A percentile compares a stretch with the other conserved stretches of the same genome.
phyloP scores from a whole-genome alignment of 2,888 invertebrate species.

The Thymelicus sylvestris region DNA sequence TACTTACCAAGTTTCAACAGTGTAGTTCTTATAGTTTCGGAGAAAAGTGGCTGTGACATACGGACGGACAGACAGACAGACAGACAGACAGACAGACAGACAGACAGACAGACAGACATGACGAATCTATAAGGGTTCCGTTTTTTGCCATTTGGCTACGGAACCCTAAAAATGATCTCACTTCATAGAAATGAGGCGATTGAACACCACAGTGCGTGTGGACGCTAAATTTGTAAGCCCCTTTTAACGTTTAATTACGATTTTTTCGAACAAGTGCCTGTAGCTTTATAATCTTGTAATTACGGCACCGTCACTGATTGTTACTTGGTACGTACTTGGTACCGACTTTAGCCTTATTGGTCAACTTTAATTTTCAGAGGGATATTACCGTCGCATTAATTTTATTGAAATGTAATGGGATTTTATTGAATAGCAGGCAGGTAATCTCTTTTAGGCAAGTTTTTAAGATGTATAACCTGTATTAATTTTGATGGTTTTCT shows the following conservation, averaged over 20 bases:
- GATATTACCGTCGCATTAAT: background rate
- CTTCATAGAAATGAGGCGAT: slow-evolving; percentile 2
- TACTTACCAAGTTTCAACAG: too few relatives aligned
- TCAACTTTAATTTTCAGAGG: background rate
- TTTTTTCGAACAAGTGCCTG: slow-evolving; percentile 3
- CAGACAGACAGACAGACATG: too few relatives aligned
- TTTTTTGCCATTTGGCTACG: too few relatives aligned
- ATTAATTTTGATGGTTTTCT: too few relatives aligned
- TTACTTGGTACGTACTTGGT: background rate
- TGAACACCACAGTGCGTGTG: background rate
- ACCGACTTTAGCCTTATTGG: background rate
- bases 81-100: too few relatives aligned
- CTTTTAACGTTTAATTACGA: slow-evolving; percentile 1
- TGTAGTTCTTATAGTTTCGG: too few relatives aligned
- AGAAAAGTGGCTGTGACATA: too few relatives aligned
- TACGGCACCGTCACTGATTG: background rate
- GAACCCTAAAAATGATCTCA: background rate
- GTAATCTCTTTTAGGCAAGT: too few relatives aligned
- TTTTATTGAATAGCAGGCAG: too few relatives aligned
- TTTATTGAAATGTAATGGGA: background rate
- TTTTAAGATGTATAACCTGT: too few relatives aligned
- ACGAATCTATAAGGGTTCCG: too few relatives aligned
- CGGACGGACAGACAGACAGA: too few relatives aligned
- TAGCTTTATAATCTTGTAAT: background rate
- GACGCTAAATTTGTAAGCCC: slow-evolving; percentile 6